Evolutionary conservation across 53 echinoderm and acorn worm genomes (phyloP).

Genomic region (Arbacia lixula): DNA sequence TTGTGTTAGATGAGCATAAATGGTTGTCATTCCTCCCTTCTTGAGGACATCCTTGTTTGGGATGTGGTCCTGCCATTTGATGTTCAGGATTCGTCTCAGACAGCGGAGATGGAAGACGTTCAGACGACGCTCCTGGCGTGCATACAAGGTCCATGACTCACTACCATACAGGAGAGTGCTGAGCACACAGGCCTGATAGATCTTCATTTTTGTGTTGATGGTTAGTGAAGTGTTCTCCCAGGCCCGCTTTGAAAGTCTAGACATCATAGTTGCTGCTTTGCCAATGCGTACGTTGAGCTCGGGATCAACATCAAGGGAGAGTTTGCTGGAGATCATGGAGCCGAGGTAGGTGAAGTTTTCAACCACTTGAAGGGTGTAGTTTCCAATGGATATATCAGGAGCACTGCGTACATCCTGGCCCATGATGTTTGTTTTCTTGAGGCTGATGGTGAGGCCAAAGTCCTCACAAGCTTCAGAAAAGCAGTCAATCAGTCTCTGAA

Average conservation of each 20-base stretch:
- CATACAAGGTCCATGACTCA: slow-evolving; percentile 28
- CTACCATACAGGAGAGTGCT: slow-evolving; percentile 58
- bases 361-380: no score
- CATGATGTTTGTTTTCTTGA: no score
- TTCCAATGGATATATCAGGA: no score
- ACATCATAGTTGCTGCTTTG: slow-evolving; percentile 37
- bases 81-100: slow-evolving; percentile 28
- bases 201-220: slow-evolving; percentile 28
- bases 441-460: no score
- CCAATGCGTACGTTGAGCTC: slow-evolving; percentile 27
- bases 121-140: slow-evolving; percentile 31
- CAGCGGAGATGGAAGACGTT: slow-evolving; percentile 48
- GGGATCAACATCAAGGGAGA: slow-evolving; percentile 50
- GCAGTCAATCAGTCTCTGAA: no score
- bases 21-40: not conserved
- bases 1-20: slow-evolving; percentile 42
- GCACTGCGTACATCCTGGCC: no score
- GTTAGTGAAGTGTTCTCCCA: slow-evolving; percentile 47
- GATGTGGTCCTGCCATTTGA: slow-evolving; percentile 60
- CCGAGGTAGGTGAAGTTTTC: slow-evolving; percentile 65
- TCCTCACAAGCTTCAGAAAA: no score
- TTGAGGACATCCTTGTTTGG: slow-evolving; percentile 26
- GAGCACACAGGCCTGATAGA: slow-evolving; percentile 34
- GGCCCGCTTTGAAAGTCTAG: slow-evolving; percentile 16
- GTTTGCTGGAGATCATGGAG: slow-evolving; percentile 47